phyloP scores from a whole-genome alignment of 2,113 vertebrate species.

The Peromyscus polionotus region DNA sequence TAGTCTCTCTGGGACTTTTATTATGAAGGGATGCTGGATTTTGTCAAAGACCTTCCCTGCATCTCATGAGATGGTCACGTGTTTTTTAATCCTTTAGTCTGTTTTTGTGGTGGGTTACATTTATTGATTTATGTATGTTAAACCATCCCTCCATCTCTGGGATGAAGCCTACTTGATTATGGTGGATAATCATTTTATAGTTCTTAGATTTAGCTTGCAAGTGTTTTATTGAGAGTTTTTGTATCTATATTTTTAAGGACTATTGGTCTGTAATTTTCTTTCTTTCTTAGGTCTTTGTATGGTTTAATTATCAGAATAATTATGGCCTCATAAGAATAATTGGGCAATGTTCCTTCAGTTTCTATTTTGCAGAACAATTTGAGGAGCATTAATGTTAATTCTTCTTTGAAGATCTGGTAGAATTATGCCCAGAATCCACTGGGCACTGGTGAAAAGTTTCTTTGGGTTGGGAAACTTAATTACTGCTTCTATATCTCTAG shows the following conservation, averaged over 20 bases:
- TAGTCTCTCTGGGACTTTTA: background rate
- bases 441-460: background rate
- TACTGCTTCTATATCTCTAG: background rate
- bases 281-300: background rate
- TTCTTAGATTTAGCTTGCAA: background rate
- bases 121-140: background rate
- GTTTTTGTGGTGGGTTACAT: background rate
- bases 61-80: background rate
- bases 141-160: background rate
- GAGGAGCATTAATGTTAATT: background rate
- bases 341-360: background rate
- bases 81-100: background rate
- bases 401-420: background rate
- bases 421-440: background rate
- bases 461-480: background rate
- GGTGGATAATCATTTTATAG: background rate
- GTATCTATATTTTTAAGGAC: background rate
- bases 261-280: background rate
- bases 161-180: background rate
- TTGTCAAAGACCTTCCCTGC: background rate
- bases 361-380: background rate
- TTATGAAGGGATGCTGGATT: background rate
- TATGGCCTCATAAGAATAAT: background rate
- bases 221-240: background rate
- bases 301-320: background rate